Evolutionary conservation across 2,797 vertebrate genomes (phyloP), one percentile per base, ranked within the genome.

Genomic region (Gymnoscopelus microlampas): DNA sequence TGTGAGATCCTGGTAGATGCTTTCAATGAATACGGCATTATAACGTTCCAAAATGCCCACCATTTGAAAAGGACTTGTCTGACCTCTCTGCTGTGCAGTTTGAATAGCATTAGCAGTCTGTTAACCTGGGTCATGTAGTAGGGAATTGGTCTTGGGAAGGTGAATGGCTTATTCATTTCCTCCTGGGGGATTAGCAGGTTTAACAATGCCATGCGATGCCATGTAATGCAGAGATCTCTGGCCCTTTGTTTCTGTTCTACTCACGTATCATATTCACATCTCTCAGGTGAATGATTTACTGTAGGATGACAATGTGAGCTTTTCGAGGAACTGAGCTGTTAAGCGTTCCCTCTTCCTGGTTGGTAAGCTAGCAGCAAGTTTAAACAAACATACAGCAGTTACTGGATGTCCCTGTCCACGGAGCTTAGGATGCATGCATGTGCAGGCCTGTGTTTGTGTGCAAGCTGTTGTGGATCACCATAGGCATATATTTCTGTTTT

Each of bases 11-110:
- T 74, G 74, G 56, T 53, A 0, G 3, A 44, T 68, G 64, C 58
- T 74, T 70, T 84, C 66, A 86, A 89, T 90, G 83, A 80, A 83
- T 80, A 58, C 77, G 23, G 80, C 71, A 65, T 81, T 84, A 73
- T 81, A 80, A 79, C 66, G 64, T 76, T 73, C 67, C 59, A 70
- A 70, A 73, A 76, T 68, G 78, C 76, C 44, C 44, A 77, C n/a
- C 61, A 76, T 9, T 78, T 60, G 66, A 70, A 79, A 77, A 58
- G 64, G 49, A 56, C 57, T 74, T 39, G 62, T 77, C 50, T 78
- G 64, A 73, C 64, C 69, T 64, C 54, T 63, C 32, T 80, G 74
- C 78, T 64, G 71, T 68, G 61, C 15, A 57, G 50, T 60, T 60
- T 69, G 70, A 60, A 66, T 72, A 49, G 61, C 32, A 44, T 8